phyloP scores from a whole-genome alignment of 2,113 vertebrate species.

The Morone saxatilis region DNA sequence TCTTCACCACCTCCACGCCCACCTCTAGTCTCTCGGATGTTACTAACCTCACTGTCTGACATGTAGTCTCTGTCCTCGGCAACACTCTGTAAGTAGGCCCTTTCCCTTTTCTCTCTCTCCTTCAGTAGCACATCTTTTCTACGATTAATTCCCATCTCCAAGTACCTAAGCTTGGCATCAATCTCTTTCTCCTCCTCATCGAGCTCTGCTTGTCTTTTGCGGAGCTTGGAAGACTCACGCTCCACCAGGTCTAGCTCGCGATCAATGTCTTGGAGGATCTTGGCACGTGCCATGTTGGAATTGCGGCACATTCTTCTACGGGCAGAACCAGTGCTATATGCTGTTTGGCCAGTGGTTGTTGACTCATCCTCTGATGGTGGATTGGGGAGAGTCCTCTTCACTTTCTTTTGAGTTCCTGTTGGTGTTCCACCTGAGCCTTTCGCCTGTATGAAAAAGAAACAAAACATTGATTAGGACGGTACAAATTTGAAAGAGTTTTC shows the following conservation, averaged over 20 bases:
- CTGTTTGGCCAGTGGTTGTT: constrained; percentile 84
- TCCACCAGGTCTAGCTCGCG: constrained; percentile 96
- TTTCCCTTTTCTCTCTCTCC: constrained; percentile 96
- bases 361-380: constrained; percentile 94
- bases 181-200: constrained; percentile 99
- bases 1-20: constrained; percentile 79
- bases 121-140: constrained; percentile 95
- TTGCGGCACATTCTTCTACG: constrained; percentile 95
- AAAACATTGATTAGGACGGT: background rate
- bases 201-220: constrained; percentile 97
- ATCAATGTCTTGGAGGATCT: constrained; percentile 99
- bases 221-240: constrained; percentile 97
- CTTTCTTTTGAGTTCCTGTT: constrained; percentile 94
- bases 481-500: background rate
- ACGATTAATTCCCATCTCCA: constrained; percentile 99
- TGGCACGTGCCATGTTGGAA: constrained; percentile 97
- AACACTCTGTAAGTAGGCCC: constrained; percentile 97
- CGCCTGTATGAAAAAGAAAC: constrained; percentile 75
- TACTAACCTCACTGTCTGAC: constrained; percentile 99
- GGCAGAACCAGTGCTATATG: constrained; percentile 90
- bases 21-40: constrained; percentile 90
- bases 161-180: constrained; percentile 95
- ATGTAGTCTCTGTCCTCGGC: constrained; percentile 99
- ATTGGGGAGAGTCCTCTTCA: constrained; percentile 97
- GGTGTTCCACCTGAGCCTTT: constrained; percentile 88